Base-by-base conservation (phyloP, 2,888 invertebrate genomes). In the Idaea biselata region DNA sequence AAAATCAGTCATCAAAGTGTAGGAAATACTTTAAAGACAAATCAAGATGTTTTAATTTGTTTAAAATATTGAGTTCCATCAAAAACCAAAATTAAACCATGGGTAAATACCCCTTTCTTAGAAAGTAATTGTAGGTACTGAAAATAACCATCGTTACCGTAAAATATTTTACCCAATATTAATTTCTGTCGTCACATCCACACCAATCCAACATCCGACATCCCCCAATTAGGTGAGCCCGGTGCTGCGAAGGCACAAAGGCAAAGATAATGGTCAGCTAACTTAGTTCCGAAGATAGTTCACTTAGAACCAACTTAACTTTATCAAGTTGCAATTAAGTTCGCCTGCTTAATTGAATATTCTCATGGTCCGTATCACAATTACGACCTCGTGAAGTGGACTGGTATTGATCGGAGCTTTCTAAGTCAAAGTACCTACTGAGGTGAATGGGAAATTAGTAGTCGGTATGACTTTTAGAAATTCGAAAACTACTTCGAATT, bases 251-350 rank as follows among this genome's bases (percentile, higher is more conserved):
- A 71, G 76, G 87, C 89, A 91, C 91, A 92, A 92, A 91, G 91
- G 91, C 90, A 87, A 83, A 89, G 91, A 92, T 91, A 91, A 91
- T 91, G 91, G 91, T 88, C 91, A 89, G 91, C 85, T 90, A 91
- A 91, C 91, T 91, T 86, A 91, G 89, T 91, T 91, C 81, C 73
- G 81, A 91, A 92, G 91, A 91, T 91, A 91, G 90, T 91, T 91
- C 91, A 91, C 91, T 92, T 91, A 88, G 86, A 83, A 69, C 80
- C 72, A 87, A 85, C 88, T 85, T 89, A 85, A 90, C 87, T 90
- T 90, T 88, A 88, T 90, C 90, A 90, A 89, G 87, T 88, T 84
- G 89, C 89, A 91, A 91, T 91, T 91, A 91, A 91, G 89, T 89
- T 84, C 80, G 84, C 83, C 79, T 69, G 74, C 82, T 81, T 91